Conservation (phyloP, 2,888 invertebrate species). For the Cheilosia pagana region DNA sequence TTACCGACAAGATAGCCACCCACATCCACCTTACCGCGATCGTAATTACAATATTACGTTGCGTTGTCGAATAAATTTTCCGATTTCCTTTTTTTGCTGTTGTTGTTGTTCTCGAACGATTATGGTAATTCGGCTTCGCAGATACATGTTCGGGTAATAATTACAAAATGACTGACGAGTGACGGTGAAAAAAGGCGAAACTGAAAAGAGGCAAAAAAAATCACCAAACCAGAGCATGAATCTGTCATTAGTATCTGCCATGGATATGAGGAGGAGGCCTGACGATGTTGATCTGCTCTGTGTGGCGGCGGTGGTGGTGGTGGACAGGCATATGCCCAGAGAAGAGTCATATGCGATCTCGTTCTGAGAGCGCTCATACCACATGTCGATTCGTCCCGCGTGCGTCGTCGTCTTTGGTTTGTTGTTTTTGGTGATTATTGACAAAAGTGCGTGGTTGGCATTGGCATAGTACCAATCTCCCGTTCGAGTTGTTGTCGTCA, state of each 20-base stretch:
- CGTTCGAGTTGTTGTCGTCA: constrained; percentile 38
- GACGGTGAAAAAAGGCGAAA: constrained; percentile 53
- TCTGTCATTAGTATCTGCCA: constrained; percentile 68
- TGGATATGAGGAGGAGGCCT: constrained; percentile 12
- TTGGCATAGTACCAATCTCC: constrained; percentile 50
- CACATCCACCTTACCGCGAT: constrained; percentile 66
- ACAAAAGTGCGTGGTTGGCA: constrained; percentile 72
- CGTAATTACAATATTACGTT: constrained; percentile 71
- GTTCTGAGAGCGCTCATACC: constrained; percentile 49
- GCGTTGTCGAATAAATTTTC: constrained; percentile 64
- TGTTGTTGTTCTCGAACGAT: constrained; percentile 43
- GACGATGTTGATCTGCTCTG: constrained; percentile 45
- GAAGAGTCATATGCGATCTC: constrained; percentile 56
- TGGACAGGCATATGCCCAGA: constrained; percentile 44
- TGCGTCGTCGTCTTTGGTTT: constrained; percentile 40
- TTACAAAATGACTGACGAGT: constrained; percentile 69
- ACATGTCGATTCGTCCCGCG: constrained; percentile 59
- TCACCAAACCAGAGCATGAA: constrained; percentile 60
- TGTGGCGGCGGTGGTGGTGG: constrained; percentile 22
- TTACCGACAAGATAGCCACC: constrained; percentile 47
- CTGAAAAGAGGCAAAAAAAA: constrained; percentile 40
- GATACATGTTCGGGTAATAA: constrained; percentile 69
- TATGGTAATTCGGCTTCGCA: constrained; percentile 66
- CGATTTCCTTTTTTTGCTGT: not conserved
- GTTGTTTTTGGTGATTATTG: constrained; percentile 72